Percentiles rank a stretch among this genome's conserved stretches.
Evolutionary conservation across 2,797 vertebrate species (phyloP).

Genomic region (Xenopus petersii): DNA sequence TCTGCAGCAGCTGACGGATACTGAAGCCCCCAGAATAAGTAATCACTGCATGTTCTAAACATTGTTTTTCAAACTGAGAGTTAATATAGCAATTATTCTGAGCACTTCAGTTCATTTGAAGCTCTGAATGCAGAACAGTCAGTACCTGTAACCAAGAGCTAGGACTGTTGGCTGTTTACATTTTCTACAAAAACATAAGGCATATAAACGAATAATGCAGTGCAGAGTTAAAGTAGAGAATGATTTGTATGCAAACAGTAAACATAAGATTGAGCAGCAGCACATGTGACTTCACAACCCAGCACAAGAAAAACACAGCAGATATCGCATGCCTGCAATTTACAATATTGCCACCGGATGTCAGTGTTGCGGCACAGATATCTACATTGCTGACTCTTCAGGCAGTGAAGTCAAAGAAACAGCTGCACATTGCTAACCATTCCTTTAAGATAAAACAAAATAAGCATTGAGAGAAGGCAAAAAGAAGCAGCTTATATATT

Average conservation of each 20-base stretch:
- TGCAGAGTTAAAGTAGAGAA: not conserved
- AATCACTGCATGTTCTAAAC: too few relatives aligned
- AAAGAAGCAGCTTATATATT: conserved; percentile 68
- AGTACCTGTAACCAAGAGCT: too few relatives aligned
- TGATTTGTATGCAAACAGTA: not conserved
- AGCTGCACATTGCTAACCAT: not conserved
- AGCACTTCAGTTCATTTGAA: too few relatives aligned
- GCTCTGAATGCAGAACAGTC: too few relatives aligned
- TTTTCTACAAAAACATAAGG: too few relatives aligned
- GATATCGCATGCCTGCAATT: conserved; percentile 12
- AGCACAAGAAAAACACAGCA: not conserved
- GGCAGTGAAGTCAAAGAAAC: not conserved
- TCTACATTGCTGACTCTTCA: not conserved
- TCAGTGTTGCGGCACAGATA: conserved; percentile 5
- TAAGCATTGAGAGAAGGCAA: conserved; percentile 69
- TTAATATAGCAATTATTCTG: too few relatives aligned
- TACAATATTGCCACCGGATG: conserved; percentile 22
- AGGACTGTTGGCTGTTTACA: too few relatives aligned
- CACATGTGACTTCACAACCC: not conserved
- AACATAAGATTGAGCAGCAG: conserved; percentile 1
- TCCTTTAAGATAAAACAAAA: conserved; percentile 45
- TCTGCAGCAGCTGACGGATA: too few relatives aligned
- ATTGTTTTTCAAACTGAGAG: too few relatives aligned
- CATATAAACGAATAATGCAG: too few relatives aligned
- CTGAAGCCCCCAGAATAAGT: too few relatives aligned